Evolutionary conservation across 2,888 invertebrate species (phyloP).

Genomic region (Hirudinaria manillensis): DNA sequence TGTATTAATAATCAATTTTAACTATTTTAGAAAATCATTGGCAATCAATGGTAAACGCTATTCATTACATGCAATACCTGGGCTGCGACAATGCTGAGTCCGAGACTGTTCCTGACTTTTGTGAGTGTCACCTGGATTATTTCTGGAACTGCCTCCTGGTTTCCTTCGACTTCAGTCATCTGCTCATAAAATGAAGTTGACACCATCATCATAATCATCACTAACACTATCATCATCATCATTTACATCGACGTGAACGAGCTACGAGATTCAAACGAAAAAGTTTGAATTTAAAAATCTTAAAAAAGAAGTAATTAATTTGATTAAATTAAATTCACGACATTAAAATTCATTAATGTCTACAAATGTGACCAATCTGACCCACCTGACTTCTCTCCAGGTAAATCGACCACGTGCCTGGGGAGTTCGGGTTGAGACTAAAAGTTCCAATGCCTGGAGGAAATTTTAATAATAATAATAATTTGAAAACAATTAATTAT

Average conservation of each 20-base stretch:
- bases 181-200: constrained; percentile 54
- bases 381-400: constrained; percentile 58
- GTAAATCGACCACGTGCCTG: constrained; percentile 92
- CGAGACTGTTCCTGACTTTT: constrained; percentile 93
- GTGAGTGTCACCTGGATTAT: constrained; percentile 75
- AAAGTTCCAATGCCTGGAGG: constrained; percentile 63
- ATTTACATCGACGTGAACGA: no score
- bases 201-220: no score
- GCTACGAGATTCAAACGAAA: no score
- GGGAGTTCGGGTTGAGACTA: constrained; percentile 80
- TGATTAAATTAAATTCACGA: no score
- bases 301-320: no score
- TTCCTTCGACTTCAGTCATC: constrained; percentile 55
- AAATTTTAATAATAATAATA: no score
- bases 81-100: constrained; percentile 94
- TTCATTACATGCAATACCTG: constrained; percentile 61
- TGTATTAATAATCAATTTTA: background rate
- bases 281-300: no score
- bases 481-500: constrained; percentile 52
- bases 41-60: background rate
- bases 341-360: no score
- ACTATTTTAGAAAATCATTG: background rate
- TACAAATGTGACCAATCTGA: no score
- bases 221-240: no score
- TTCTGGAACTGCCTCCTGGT: background rate